A percentile compares a stretch with the other conserved stretches of the same genome.
phyloP scores from a whole-genome alignment of 2,113 vertebrate species.

The Toxotes chatareus region DNA sequence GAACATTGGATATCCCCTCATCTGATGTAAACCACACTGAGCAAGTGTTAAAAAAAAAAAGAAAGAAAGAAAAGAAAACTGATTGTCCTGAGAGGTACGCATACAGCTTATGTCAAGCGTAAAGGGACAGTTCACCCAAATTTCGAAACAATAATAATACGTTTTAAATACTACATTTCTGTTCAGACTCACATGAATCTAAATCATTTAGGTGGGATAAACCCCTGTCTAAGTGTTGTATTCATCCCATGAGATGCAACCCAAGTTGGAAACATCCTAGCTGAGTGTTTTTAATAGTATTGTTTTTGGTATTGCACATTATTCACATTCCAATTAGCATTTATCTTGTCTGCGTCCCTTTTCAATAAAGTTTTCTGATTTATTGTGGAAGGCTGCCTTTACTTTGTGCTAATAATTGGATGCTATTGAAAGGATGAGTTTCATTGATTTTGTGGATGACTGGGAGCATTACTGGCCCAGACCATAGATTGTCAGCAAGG shows the following conservation, averaged over 20 bases:
- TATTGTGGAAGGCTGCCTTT: constrained; percentile 89
- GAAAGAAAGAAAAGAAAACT: neutral
- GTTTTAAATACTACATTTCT: neutral
- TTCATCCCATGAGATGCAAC: constrained; percentile 13
- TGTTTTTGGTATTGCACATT: constrained; percentile 67
- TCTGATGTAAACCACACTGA: constrained; percentile 48
- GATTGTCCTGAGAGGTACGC: constrained; percentile 29
- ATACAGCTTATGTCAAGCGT: neutral
- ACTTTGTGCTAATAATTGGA: constrained; percentile 97
- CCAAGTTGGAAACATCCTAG: neutral
- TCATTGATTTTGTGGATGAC: constrained; percentile 96
- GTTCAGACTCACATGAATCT: neutral
- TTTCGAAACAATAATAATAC: neutral
- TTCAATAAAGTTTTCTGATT: constrained; percentile 94
- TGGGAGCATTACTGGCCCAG: constrained; percentile 92
- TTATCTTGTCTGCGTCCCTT: constrained; percentile 85
- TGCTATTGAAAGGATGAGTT: constrained; percentile 98
- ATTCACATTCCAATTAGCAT: constrained; percentile 87
- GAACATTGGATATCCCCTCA: constrained; percentile 50
- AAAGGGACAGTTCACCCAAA: constrained; percentile 10
- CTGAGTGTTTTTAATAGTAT: constrained; percentile 54
- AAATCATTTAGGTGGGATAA: constrained; percentile 5
- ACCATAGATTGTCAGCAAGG: constrained; percentile 89
- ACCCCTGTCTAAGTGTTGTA: neutral
- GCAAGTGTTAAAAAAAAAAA: neutral